A percentile compares a stretch with the other conserved stretches of the same genome.
These are phyloP conservation scores for Beris chalybata DNA, from an alignment of 2,888 invertebrate species.

Conservation along the genomic window DNA sequence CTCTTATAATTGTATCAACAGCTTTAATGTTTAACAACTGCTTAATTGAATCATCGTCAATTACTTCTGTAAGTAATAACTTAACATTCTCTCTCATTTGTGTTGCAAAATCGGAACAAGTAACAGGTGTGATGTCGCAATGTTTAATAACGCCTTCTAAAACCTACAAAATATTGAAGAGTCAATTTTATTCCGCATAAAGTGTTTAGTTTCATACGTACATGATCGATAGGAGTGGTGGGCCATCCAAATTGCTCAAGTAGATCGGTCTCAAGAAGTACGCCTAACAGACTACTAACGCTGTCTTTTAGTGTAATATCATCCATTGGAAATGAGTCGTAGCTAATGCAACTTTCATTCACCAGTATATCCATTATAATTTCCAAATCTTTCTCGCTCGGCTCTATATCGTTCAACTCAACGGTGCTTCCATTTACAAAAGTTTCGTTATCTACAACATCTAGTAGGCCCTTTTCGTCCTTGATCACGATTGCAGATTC, in stretches of 20 bases:
- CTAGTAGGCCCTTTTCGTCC: too few species aligned
- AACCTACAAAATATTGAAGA: background rate
- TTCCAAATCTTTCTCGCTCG: constrained; percentile 2
- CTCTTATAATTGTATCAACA: constrained; percentile 5
- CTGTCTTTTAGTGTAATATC: constrained; percentile 10
- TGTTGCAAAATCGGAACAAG: background rate
- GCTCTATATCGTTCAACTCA: background rate
- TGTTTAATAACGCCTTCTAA: constrained; percentile 5
- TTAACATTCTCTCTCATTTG: constrained; percentile 15
- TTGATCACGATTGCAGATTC: background rate
- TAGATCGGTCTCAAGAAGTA: constrained; percentile 13
- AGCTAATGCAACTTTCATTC: background rate
- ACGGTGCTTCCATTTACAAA: background rate
- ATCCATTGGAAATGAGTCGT: constrained; percentile 13
- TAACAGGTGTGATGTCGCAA: background rate
- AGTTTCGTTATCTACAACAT: too few species aligned
- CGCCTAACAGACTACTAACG: background rate
- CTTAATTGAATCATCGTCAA: constrained; percentile 14
- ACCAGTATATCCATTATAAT: background rate
- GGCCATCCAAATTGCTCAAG: constrained; percentile 18
- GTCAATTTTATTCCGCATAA: background rate
- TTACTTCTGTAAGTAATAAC: constrained; percentile 3
- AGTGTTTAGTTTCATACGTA: background rate
- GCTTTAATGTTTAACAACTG: background rate
- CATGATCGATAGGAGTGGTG: constrained; percentile 8